These are phyloP conservation scores for Speoplatyrhinus poulsoni DNA, from an alignment of 2,113 vertebrate genomes.

Conservation along the genomic window DNA sequence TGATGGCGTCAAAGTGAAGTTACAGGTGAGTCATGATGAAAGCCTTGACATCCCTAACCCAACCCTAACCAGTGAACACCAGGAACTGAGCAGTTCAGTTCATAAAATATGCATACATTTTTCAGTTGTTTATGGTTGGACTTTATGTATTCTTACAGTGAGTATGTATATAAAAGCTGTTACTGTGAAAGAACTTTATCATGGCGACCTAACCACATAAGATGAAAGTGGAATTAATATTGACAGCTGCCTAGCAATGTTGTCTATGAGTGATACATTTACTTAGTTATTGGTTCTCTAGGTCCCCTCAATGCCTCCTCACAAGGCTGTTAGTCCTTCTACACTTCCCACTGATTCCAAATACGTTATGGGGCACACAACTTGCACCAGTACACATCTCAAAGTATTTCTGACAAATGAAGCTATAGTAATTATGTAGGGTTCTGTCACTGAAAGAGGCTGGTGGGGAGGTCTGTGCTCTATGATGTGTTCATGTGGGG, in stretches of 20 bases:
- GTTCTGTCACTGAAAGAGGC: conserved; percentile 7
- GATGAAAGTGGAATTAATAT: too few relatives aligned
- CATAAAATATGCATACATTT: too few relatives aligned
- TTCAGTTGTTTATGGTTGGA: too few relatives aligned
- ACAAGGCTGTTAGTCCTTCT: background rate
- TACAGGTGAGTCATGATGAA: conserved; percentile 80
- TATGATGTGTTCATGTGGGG: conserved; percentile 25
- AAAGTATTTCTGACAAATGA: conserved; percentile 17
- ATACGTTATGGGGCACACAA: background rate
- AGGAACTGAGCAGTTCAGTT: background rate
- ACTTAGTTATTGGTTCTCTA: background rate
- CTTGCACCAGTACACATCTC: background rate
- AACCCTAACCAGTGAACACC: too few relatives aligned
- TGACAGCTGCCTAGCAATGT: background rate
- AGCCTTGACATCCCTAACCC: background rate
- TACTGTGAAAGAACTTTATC: too few relatives aligned
- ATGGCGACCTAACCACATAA: background rate
- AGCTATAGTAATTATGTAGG: conserved; percentile 28
- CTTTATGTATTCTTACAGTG: too few relatives aligned
- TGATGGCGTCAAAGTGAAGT: conserved; percentile 89
- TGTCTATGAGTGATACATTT: background rate
- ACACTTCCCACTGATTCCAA: background rate
- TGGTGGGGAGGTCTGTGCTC: conserved; percentile 4
- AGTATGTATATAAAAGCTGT: too few relatives aligned
- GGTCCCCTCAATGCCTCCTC: conserved; percentile 3